Evolutionary conservation across 2,797 vertebrate genomes (phyloP).

Genomic region (Notolepis coatsorum): DNA sequence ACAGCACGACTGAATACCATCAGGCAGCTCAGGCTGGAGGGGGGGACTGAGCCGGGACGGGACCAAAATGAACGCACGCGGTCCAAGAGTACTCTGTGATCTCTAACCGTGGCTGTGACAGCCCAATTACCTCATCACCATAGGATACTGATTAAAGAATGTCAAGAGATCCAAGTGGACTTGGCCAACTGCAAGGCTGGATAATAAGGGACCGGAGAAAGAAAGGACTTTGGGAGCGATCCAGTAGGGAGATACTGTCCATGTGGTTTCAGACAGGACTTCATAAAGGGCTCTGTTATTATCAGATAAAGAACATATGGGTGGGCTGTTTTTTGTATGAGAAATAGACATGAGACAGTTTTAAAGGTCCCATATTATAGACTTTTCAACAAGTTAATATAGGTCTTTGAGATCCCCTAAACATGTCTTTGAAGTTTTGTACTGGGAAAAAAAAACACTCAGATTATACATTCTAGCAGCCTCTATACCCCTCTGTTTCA

Average conservation of each 20-base stretch:
- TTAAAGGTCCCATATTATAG: too few relatives aligned
- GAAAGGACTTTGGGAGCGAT: not conserved
- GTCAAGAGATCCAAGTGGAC: constrained; percentile 18
- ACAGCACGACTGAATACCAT: constrained; percentile 26
- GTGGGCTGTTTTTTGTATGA: not conserved
- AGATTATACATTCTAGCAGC: too few relatives aligned
- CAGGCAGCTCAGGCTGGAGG: constrained; percentile 28
- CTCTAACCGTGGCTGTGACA: constrained; percentile 40
- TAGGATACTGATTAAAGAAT: constrained; percentile 50
- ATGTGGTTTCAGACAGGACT: constrained; percentile 21
- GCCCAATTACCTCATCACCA: constrained; percentile 51
- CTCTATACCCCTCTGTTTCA: too few relatives aligned
- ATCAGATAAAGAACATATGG: constrained; percentile 11
- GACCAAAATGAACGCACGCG: constrained; percentile 9
- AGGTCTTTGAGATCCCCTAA: too few relatives aligned
- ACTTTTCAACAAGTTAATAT: too few relatives aligned
- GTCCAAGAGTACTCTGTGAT: constrained; percentile 23
- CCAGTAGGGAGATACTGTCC: constrained; percentile 4
- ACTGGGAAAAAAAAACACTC: too few relatives aligned
- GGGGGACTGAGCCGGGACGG: constrained; percentile 14
- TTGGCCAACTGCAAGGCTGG: constrained; percentile 10
- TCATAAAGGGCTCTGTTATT: constrained; percentile 5
- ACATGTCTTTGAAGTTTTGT: too few relatives aligned
- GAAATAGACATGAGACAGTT: constrained; percentile 5
- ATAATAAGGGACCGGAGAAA: constrained; percentile 25